These are phyloP conservation scores for Nesidiocoris tenuis DNA, from an alignment of 2,888 invertebrate genomes.

Conservation along the genomic window DNA sequence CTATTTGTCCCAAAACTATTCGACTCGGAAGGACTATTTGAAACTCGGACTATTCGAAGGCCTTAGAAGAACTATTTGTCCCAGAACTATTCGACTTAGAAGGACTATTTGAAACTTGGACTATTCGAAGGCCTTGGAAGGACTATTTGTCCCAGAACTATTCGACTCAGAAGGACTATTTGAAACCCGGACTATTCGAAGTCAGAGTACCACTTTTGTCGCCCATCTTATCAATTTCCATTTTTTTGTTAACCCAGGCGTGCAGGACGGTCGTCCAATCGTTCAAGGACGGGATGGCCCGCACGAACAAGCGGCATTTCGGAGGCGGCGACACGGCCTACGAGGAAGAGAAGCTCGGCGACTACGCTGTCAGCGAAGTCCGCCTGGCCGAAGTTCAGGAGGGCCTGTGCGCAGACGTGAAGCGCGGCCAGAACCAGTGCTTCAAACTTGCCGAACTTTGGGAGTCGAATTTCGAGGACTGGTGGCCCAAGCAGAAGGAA, in stretches of 20 bases:
- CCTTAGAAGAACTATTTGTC: too few relatives aligned
- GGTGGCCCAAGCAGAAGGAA: conserved; percentile 76
- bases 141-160: too few relatives aligned
- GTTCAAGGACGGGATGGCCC: conserved; percentile 76
- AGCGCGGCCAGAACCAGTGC: conserved; percentile 70
- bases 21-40: too few relatives aligned
- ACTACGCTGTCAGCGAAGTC: conserved; percentile 83
- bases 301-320: conserved; percentile 81
- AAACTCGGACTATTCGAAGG: too few relatives aligned
- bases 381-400: conserved; percentile 90
- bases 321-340: conserved; percentile 89
- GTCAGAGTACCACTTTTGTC: too few relatives aligned
- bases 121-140: too few relatives aligned
- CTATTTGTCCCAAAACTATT: too few relatives aligned
- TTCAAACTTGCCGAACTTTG: conserved; percentile 79
- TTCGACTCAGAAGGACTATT: too few relatives aligned
- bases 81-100: too few relatives aligned
- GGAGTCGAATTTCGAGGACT: conserved; percentile 79
- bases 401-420: conserved; percentile 73
- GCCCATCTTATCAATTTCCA: too few relatives aligned
- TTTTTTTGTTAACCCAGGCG: conserved; percentile 55
- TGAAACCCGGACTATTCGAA: too few relatives aligned
- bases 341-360: conserved; percentile 80
- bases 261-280: conserved; percentile 74
- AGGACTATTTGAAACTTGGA: too few relatives aligned